Evolutionary conservation across 2,888 invertebrate species (phyloP).

Genomic region (Seladonia tumulorum): DNA sequence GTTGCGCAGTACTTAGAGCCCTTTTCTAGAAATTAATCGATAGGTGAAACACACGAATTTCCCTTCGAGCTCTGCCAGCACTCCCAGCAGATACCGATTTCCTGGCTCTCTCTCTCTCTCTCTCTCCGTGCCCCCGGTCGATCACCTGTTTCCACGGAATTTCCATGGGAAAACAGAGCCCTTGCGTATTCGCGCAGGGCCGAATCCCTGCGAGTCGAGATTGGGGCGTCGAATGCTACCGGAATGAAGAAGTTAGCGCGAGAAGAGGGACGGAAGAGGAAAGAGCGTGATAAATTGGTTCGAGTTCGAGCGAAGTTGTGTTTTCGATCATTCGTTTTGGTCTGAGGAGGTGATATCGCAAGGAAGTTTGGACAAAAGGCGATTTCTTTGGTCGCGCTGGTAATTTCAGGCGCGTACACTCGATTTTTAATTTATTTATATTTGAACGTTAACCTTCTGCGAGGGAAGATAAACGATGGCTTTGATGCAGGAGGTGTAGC

Average conservation of each 20-base stretch:
- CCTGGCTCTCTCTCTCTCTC: not conserved
- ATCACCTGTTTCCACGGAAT: not conserved
- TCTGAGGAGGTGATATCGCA: not conserved
- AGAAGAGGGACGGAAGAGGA: not conserved
- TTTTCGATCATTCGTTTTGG: not conserved
- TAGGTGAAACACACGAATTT: conserved; percentile 51
- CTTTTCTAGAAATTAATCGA: conserved; percentile 67
- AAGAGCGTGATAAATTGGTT: not conserved
- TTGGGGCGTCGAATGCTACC: not conserved
- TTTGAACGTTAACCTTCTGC: not conserved
- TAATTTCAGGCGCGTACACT: not conserved
- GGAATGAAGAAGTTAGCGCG: not conserved
- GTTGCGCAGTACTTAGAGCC: conserved; percentile 66
- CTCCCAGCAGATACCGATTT: not conserved
- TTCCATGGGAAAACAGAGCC: conserved; percentile 2
- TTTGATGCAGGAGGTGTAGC: not conserved
- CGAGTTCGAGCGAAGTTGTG: too few species aligned
- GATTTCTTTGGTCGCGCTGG: not conserved
- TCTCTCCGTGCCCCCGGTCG: not conserved
- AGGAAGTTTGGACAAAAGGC: not conserved
- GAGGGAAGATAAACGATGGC: not conserved
- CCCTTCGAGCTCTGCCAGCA: conserved; percentile 13
- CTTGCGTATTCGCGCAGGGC: not conserved
- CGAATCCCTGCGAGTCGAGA: not conserved
- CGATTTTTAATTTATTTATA: not conserved